Evolutionary conservation across 2,113 vertebrate genomes (phyloP).

Genomic region (Ancistrus triradiatus): DNA sequence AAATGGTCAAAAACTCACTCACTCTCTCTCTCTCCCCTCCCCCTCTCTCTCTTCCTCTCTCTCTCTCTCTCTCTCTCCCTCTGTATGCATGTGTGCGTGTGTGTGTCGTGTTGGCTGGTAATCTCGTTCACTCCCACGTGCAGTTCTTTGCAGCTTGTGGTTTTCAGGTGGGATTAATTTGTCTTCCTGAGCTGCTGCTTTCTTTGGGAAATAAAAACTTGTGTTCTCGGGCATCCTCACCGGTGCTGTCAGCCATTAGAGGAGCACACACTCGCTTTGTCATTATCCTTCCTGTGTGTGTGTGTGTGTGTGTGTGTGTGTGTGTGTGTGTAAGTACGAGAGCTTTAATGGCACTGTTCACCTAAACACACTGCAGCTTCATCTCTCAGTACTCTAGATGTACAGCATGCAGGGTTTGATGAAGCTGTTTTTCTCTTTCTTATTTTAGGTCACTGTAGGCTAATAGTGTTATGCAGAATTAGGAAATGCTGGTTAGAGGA

Average conservation of each 20-base stretch:
- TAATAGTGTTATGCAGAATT: too few relatives aligned
- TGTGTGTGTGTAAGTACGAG: neutral
- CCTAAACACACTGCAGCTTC: conserved; percentile 1
- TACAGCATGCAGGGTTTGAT: neutral
- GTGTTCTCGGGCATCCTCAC: neutral
- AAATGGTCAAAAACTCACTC: too few relatives aligned
- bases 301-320: neutral
- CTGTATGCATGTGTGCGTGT: neutral
- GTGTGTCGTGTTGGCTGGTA: too few relatives aligned
- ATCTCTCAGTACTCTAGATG: neutral
- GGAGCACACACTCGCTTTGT: neutral
- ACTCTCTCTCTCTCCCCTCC: too few relatives aligned
- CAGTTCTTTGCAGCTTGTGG: neutral
- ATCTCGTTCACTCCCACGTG: neutral
- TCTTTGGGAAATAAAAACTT: conserved; percentile 11
- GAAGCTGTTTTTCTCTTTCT: too few relatives aligned
- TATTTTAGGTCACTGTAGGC: too few relatives aligned
- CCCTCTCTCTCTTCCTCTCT: too few relatives aligned
- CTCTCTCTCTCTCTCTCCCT: neutral
- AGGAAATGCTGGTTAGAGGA: too few relatives aligned
- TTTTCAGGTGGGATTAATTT: neutral
- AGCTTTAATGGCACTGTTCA: neutral
- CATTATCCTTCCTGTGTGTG: neutral
- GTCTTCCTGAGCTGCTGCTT: conserved; percentile 1
- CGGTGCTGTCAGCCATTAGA: conserved; percentile 8